phyloP scores from a whole-genome alignment of 2,797 vertebrate species.

The Cyclura pinguis region DNA sequence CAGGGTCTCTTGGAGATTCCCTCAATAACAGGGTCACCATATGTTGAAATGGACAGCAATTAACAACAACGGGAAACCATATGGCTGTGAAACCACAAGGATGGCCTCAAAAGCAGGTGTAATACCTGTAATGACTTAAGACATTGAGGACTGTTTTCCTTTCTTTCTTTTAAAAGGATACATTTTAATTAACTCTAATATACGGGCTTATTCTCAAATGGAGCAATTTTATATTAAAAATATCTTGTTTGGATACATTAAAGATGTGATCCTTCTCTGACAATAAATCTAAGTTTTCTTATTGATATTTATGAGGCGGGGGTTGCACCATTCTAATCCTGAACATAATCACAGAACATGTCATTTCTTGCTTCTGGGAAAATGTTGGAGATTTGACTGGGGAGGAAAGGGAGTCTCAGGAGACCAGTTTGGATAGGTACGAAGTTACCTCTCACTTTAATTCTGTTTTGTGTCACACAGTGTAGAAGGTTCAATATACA shows the following conservation, averaged over 20 bases:
- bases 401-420: no score
- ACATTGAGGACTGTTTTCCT: slow-evolving; percentile 2
- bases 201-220: no score
- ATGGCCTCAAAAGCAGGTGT: slow-evolving; percentile 57
- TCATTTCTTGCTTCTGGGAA: not conserved
- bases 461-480: not conserved
- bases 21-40: no score
- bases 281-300: no score
- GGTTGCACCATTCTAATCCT: not conserved
- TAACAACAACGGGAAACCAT: no score
- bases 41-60: no score
- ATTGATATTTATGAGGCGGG: not conserved
- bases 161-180: no score
- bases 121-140: slow-evolving; percentile 62
- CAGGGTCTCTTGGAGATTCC: no score
- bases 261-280: no score
- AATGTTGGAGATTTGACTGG: not conserved
- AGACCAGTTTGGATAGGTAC: not conserved
- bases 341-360: not conserved
- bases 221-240: no score
- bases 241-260: no score
- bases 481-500: not conserved
- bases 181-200: no score
- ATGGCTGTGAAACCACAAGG: slow-evolving; percentile 39
- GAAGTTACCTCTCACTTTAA: not conserved